These are phyloP conservation scores for Falcunculus frontatus DNA, from an alignment of 2,113 vertebrate genomes.

Conservation along the genomic window DNA sequence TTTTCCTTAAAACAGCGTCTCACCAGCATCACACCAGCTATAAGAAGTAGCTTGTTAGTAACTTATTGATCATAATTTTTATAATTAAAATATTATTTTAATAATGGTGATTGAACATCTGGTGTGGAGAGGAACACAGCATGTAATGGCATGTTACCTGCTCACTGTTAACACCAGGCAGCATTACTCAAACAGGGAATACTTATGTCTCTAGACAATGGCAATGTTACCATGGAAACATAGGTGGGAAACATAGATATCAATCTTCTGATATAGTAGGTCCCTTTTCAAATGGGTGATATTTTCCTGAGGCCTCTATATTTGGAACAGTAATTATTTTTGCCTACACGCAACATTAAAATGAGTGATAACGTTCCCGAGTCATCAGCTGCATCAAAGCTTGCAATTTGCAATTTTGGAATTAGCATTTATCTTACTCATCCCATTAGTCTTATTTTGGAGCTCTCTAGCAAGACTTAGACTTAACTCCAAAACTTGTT, in stretches of 20 bases:
- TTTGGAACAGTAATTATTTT: not conserved
- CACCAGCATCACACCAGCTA: not conserved
- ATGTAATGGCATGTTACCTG: not conserved
- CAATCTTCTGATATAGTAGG: not conserved
- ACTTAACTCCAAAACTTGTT: not conserved
- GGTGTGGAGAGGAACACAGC: not conserved
- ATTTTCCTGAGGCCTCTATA: not conserved
- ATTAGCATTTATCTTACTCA: not conserved
- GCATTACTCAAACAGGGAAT: not conserved
- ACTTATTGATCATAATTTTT: not conserved
- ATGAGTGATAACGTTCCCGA: not conserved
- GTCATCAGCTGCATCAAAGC: not conserved
- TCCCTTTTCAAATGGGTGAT: not conserved
- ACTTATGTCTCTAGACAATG: not conserved
- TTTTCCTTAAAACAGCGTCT: not conserved
- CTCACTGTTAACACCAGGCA: not conserved
- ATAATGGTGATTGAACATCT: not conserved
- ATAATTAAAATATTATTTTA: not conserved
- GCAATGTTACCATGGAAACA: not conserved
- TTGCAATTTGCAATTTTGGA: not conserved
- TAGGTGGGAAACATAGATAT: not conserved
- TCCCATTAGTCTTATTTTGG: not conserved
- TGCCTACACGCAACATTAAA: not conserved
- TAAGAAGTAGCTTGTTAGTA: not conserved
- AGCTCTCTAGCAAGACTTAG: not conserved